Evolutionary conservation across 2,113 vertebrate genomes (phyloP).

Genomic region (Nothoprocta pentlandii): DNA sequence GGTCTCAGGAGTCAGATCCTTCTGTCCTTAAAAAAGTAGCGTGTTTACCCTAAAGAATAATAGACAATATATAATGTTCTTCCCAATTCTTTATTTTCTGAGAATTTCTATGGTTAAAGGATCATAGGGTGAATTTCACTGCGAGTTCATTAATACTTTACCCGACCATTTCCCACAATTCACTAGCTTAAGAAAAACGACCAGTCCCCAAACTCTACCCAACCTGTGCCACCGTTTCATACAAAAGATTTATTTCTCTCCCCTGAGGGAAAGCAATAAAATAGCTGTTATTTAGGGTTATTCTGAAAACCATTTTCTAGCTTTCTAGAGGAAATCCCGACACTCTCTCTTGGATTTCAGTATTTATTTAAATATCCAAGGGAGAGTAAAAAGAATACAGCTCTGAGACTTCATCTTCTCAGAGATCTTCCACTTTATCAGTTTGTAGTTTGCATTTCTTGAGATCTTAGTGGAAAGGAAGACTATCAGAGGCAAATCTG

Average conservation of each 20-base stretch:
- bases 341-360: not conserved
- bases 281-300: not conserved
- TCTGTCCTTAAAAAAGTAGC: not conserved
- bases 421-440: not conserved
- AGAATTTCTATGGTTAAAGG: not conserved
- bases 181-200: not conserved
- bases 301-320: not conserved
- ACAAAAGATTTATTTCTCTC: not conserved
- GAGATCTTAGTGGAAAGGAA: not conserved
- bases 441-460: not conserved
- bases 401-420: not conserved
- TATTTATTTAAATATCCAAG: not conserved
- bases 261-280: not conserved
- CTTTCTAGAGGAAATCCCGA: constrained; percentile 11
- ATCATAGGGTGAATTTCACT: not conserved
- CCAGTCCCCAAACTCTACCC: not conserved
- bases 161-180: not conserved
- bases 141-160: not conserved
- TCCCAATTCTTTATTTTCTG: not conserved
- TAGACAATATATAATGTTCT: not conserved
- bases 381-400: not conserved
- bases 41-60: not conserved
- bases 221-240: not conserved
- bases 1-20: not conserved
- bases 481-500: constrained; percentile 24